Percentiles rank a stretch among this genome's conserved stretches.
Conservation (phyloP, 2,888 invertebrate species). For the Agrypnus murinus region DNA sequence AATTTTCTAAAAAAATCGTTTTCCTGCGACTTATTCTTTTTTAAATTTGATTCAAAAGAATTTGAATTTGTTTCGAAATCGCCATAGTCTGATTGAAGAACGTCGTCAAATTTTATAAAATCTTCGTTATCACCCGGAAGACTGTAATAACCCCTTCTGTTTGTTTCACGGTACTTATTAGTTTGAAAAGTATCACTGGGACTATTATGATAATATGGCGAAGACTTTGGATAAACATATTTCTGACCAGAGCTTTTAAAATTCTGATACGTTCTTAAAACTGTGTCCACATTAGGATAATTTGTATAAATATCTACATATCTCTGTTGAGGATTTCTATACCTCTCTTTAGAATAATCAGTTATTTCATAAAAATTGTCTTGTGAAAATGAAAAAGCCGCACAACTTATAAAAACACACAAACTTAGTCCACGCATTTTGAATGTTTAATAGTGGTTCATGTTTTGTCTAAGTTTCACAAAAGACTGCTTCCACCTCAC, state of each 20-base stretch:
- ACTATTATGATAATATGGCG: slow-evolving; percentile 8
- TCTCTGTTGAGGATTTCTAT: slow-evolving; percentile 15
- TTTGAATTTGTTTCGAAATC: slow-evolving; percentile 19
- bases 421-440: too few species aligned
- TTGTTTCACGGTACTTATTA: not conserved
- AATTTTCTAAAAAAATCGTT: not conserved
- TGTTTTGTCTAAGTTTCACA: too few species aligned
- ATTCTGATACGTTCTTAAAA: slow-evolving; percentile 45
- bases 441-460: too few species aligned
- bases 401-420: too few species aligned
- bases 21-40: slow-evolving; percentile 1
- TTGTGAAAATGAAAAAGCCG: too few species aligned
- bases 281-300: slow-evolving; percentile 49
- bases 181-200: not conserved
- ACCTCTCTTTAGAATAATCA: not conserved
- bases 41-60: not conserved
- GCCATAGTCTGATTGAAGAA: slow-evolving; percentile 40
- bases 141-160: not conserved
- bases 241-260: slow-evolving; percentile 22
- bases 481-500: slow-evolving; percentile 1
- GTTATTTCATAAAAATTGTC: not conserved
- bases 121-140: slow-evolving; percentile 17
- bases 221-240: slow-evolving; percentile 46
- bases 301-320: slow-evolving; percentile 53
- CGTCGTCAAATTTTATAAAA: slow-evolving; percentile 31